Percentiles rank a stretch among this genome's conserved stretches.
Conservation (phyloP, 2,797 vertebrate genomes). For the Scomberomorus guttatus region DNA sequence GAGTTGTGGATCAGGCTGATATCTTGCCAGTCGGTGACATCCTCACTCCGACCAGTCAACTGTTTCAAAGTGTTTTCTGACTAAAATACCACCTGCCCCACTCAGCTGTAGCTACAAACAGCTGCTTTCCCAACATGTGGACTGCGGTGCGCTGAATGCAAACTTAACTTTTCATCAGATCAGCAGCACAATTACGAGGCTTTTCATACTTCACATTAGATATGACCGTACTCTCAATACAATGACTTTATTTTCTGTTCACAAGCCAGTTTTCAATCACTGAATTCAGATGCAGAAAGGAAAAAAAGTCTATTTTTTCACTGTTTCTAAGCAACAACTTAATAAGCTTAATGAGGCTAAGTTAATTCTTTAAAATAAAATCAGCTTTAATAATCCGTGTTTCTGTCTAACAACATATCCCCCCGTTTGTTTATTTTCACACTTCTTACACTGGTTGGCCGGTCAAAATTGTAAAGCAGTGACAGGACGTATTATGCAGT, state of each 20-base stretch:
- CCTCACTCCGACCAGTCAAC: slow-evolving; percentile 72
- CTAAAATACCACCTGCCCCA: slow-evolving; percentile 78
- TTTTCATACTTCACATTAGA: slow-evolving; percentile 27
- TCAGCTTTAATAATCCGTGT: slow-evolving; percentile 13
- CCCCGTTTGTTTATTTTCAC: background rate
- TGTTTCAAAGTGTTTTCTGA: slow-evolving; percentile 78
- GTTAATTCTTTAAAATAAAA: background rate
- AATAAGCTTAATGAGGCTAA: slow-evolving; percentile 7
- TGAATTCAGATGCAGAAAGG: background rate
- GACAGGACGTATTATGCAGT: background rate
- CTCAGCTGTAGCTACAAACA: slow-evolving; percentile 77
- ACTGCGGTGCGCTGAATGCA: slow-evolving; percentile 14
- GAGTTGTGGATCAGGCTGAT: slow-evolving; percentile 76
- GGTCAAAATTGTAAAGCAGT: slow-evolving; percentile 14
- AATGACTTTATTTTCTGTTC: background rate
- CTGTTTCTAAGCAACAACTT: background rate
- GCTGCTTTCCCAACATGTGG: slow-evolving; percentile 66
- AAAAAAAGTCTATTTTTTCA: background rate
- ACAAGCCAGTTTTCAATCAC: background rate
- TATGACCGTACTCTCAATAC: background rate
- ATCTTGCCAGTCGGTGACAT: slow-evolving; percentile 66
- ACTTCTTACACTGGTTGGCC: background rate
- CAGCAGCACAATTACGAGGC: slow-evolving; percentile 10
- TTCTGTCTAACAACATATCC: background rate
- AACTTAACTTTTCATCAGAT: slow-evolving; percentile 51